Evolutionary conservation across 2,888 invertebrate genomes (phyloP), one percentile per base, ranked within the genome.

Genomic region (Patella pellucida): DNA sequence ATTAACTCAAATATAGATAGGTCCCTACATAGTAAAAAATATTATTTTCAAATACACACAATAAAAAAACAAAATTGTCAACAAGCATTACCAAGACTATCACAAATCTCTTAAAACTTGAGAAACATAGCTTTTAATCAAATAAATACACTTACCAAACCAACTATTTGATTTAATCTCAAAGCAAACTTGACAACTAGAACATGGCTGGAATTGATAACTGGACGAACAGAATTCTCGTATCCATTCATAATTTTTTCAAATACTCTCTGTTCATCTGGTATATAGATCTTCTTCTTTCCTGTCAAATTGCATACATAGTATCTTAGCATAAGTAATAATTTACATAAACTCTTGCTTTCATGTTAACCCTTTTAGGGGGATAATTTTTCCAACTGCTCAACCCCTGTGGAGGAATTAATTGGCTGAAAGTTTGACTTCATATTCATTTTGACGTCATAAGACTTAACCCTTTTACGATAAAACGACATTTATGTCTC

Each of bases 121-220:
- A 27, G 19, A 27, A n/a, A 50, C 15, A 27, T 52, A n/a, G 52
- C 31, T 41, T 41, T 68, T 5, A 3, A 19, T 16, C 23, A 41
- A 14, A 31, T 7, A 19, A 3, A 14, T 9, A 50, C 12, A 82
- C 86, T 88, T 85, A 93, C 93, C 92, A 93, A 89, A 78, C 92
- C 93, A 81, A 93, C 92, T 70, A 93, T 92, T 84, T 93, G 93
- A 52, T 93, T 93, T 41, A 93, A 90, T 15, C 92, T 92, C 76
- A 93, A 91, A n/a, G 92, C 92, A 71, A 93, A 91, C 76, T 91
- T 87, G 71, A 93, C 92, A n/a, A 90, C 85, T 15, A 93, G 88
- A 1, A 92, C 89, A 9, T 88, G 83, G 9, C 91, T 90, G 1
- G 92, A 91, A 81, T 93, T 92, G 77, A 89, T 81, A 5, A 93